Conservation (phyloP, 2,888 invertebrate genomes). For the Tanypteryx hageni region DNA sequence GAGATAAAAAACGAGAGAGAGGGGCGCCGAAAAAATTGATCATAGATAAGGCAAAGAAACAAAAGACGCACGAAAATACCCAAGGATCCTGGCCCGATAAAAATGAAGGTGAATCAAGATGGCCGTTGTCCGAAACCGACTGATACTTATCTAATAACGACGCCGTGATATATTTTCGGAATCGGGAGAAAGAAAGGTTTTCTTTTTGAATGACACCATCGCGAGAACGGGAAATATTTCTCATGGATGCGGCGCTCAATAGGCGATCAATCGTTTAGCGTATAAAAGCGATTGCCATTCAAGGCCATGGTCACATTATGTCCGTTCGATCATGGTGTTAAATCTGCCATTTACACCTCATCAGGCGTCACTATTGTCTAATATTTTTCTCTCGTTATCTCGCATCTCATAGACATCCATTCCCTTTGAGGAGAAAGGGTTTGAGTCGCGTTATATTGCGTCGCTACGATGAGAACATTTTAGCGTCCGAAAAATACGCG, state of each 20-base stretch:
- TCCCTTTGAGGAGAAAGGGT: neutral
- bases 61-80: conserved; percentile 22
- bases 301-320: conserved; percentile 37
- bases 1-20: neutral
- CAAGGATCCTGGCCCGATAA: conserved; percentile 47
- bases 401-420: neutral
- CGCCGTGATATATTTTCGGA: conserved; percentile 57
- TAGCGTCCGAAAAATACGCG: neutral
- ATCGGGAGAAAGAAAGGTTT: neutral
- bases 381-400: conserved; percentile 40
- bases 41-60: conserved; percentile 1
- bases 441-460: neutral
- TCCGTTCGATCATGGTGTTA: conserved; percentile 3
- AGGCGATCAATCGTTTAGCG: conserved; percentile 51
- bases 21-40: conserved; percentile 12
- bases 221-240: neutral
- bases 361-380: conserved; percentile 30
- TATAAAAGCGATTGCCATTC: conserved; percentile 27
- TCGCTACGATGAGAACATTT: too few species aligned
- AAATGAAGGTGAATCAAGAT: conserved; percentile 57
- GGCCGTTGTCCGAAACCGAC: neutral
- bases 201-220: neutral
- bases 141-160: conserved; percentile 46
- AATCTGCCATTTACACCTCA: conserved; percentile 52
- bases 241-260: neutral